A percentile compares a stretch with the other conserved stretches of the same genome.
phyloP scores from a whole-genome alignment of 1,140 invertebrate species.

The Solen grandis region DNA sequence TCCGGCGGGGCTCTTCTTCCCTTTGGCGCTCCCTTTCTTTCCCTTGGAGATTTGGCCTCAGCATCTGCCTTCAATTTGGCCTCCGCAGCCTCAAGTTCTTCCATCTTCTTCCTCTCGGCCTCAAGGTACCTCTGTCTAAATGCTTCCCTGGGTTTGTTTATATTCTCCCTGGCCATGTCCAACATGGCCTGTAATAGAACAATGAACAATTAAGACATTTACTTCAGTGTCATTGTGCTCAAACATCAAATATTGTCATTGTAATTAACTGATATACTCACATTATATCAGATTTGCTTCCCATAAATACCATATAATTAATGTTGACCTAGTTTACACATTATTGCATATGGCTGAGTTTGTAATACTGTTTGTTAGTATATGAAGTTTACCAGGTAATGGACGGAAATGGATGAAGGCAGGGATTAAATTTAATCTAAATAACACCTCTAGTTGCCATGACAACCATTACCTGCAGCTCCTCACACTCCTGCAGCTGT shows the following conservation, averaged over 20 bases:
- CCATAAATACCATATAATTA: too few species aligned
- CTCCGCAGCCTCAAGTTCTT: constrained; percentile 76
- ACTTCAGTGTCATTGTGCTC: background rate
- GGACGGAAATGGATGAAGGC: background rate
- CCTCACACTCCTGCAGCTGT: constrained; percentile 77
- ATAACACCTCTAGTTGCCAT: too few species aligned
- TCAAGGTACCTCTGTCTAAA: constrained; percentile 79
- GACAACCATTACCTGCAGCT: constrained; percentile 75
- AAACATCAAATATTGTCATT: background rate
- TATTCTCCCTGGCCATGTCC: constrained; percentile 72
- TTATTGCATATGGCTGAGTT: background rate
- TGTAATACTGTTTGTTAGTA: background rate
- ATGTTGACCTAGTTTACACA: too few species aligned
- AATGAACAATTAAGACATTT: background rate
- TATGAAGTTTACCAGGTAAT: background rate
- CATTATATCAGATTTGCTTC: too few species aligned
- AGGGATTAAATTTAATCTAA: background rate
- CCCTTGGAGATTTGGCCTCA: constrained; percentile 77
- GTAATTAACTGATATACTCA: too few species aligned
- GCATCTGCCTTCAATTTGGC: constrained; percentile 74
- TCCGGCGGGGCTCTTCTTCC: constrained; percentile 70
- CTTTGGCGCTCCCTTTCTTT: constrained; percentile 75
- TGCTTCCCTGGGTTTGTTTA: constrained; percentile 78
- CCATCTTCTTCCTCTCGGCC: constrained; percentile 73
- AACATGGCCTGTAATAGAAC: constrained; percentile 75